phyloP scores from a whole-genome alignment of 2,888 invertebrate genomes.

The Lysandra coridon region DNA sequence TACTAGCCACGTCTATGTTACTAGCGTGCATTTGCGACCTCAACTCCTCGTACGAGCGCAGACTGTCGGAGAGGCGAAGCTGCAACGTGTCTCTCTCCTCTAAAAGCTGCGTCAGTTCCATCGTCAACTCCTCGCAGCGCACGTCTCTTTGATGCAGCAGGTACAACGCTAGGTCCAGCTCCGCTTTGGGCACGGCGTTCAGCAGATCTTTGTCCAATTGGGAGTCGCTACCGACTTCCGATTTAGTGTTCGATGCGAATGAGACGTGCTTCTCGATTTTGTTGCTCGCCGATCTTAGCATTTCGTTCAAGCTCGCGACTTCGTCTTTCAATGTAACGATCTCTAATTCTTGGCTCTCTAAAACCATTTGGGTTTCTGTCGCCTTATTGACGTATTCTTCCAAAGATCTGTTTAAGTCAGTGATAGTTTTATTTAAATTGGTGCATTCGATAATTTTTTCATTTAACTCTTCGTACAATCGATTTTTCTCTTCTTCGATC shows the following conservation, averaged over 20 bases:
- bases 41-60: constrained; percentile 85
- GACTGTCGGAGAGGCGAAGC: constrained; percentile 88
- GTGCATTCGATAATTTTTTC: constrained; percentile 73
- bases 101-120: constrained; percentile 89
- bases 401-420: constrained; percentile 75
- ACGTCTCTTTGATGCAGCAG: constrained; percentile 93
- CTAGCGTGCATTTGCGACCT: constrained; percentile 55
- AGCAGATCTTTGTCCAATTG: constrained; percentile 57
- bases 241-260: constrained; percentile 71
- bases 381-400: constrained; percentile 79
- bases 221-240: constrained; percentile 49
- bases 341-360: constrained; percentile 86
- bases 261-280: constrained; percentile 73
- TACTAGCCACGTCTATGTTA: constrained; percentile 52
- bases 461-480: constrained; percentile 60
- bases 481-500: constrained; percentile 55
- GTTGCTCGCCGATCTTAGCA: constrained; percentile 55
- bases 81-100: constrained; percentile 93
- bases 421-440: constrained; percentile 71
- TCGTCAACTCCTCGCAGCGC: constrained; percentile 91
- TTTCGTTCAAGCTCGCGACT: constrained; percentile 63
- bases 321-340: constrained; percentile 87
- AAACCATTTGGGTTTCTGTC: constrained; percentile 79
- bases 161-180: constrained; percentile 89
- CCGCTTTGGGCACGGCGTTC: constrained; percentile 79